Conservation (phyloP, 2,797 vertebrate species). For the Paratrypauchen microcephalus region DNA sequence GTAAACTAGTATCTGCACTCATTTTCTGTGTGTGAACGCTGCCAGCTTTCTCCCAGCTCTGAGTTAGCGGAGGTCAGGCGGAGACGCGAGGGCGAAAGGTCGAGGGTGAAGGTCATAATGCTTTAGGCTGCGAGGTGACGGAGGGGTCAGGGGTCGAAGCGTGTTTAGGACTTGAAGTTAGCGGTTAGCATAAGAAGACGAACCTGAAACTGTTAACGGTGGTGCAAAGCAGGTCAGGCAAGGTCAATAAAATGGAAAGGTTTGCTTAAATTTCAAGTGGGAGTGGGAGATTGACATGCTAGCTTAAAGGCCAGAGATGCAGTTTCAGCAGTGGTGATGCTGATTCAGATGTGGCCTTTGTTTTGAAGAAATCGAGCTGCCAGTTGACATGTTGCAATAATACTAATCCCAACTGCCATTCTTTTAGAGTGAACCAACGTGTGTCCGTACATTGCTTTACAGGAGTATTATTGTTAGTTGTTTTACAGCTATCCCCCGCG, state of each 20-base stretch:
- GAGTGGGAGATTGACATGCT: slow-evolving; percentile 32
- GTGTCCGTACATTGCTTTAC: neutral
- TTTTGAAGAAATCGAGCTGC: slow-evolving; percentile 25
- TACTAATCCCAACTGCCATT: slow-evolving; percentile 27
- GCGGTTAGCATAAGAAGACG: slow-evolving; percentile 12
- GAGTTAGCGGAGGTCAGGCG: slow-evolving; percentile 29
- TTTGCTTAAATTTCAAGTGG: slow-evolving; percentile 34
- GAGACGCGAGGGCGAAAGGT: slow-evolving; percentile 35
- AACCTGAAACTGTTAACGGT: slow-evolving; percentile 15
- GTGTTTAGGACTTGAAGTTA: slow-evolving; percentile 47
- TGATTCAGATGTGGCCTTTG: slow-evolving; percentile 38
- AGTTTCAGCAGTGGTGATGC: slow-evolving; percentile 24
- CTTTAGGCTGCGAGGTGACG: slow-evolving; percentile 60
- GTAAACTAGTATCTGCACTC: slow-evolving; percentile 74
- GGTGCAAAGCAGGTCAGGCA: slow-evolving; percentile 28
- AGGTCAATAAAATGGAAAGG: slow-evolving; percentile 44
- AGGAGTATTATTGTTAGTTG: neutral
- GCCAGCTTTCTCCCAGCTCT: slow-evolving; percentile 8
- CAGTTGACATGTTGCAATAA: slow-evolving; percentile 19
- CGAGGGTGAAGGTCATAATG: slow-evolving; percentile 65
- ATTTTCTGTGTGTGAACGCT: slow-evolving; percentile 30
- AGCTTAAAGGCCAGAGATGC: slow-evolving; percentile 14
- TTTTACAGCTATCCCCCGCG: neutral
- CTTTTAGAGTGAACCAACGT: slow-evolving; percentile 17
- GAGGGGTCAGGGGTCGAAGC: slow-evolving; percentile 65